These are phyloP conservation scores for Cichlasoma orientale DNA, from an alignment of 2,797 vertebrate genomes.

Conservation along the genomic window DNA sequence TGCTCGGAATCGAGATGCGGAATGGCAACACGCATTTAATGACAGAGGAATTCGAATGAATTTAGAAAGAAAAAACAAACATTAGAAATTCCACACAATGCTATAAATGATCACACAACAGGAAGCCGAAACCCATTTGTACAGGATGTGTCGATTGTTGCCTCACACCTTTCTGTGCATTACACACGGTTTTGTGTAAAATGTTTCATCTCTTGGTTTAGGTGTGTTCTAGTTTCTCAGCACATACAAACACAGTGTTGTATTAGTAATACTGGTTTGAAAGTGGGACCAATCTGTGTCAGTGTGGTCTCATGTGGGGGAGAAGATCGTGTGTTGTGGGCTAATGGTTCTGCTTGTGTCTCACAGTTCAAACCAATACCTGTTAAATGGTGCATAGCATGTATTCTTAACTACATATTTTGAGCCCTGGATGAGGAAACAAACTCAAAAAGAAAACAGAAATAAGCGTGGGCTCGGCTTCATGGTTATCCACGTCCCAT, in stretches of 20 bases:
- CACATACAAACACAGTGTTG: background rate
- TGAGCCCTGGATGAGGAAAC: background rate
- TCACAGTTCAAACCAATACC: slow-evolving; percentile 10
- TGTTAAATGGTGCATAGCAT: background rate
- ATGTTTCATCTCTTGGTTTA: slow-evolving; percentile 11
- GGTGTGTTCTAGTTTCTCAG: slow-evolving; percentile 12
- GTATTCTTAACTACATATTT: background rate
- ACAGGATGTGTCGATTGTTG: slow-evolving; percentile 26
- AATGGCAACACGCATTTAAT: background rate
- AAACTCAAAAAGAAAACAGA: background rate
- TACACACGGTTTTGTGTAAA: slow-evolving; percentile 11
- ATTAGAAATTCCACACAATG: background rate
- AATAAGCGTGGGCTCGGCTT: background rate
- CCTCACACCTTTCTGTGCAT: slow-evolving; percentile 1
- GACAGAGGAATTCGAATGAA: background rate
- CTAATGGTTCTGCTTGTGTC: slow-evolving; percentile 20
- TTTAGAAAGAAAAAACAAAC: background rate
- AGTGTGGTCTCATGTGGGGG: slow-evolving; percentile 49
- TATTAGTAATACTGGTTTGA: slow-evolving; percentile 23
- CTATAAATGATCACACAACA: slow-evolving; percentile 27
- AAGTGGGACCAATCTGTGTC: slow-evolving; percentile 26
- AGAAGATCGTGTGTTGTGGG: slow-evolving; percentile 37
- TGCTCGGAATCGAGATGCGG: background rate
- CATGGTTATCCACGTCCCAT: background rate
- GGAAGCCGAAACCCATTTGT: slow-evolving; percentile 23